Evolutionary conservation across 2,888 invertebrate species (phyloP), one percentile per base, ranked within the genome.

Genomic region (Tipula lateralis): DNA sequence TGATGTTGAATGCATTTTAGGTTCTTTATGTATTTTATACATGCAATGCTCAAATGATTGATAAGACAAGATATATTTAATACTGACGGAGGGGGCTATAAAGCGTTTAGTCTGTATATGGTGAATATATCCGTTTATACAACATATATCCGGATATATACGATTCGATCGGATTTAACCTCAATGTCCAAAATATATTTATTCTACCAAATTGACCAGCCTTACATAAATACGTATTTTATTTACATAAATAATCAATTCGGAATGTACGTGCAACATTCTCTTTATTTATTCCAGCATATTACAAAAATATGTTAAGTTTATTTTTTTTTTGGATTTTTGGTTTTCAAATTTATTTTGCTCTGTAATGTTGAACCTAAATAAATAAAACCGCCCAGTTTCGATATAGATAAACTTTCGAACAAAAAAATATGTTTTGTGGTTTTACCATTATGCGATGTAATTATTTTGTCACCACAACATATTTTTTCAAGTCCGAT

Each of bases 1-100:
- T 66, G 66, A 66, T 66, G 66, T 66, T 66, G 66, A 66, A 66
- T 66, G 66, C 66, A 66, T 24, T 66, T 66, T 66, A 44, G 44
- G 44, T 66, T 66, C 24, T 66, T n/a, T n/a, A n/a, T 66, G 24
- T 24, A 24, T 24, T 24, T 66, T 66, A 66, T n/a, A n/a, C n/a
- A 66, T 66, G 24, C 24, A 66, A 24, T 66, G 66, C 6, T 66
- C 19, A 66, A 19, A 66, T 24, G 66, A 66, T 66, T 66, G 66
- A 66, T 66, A 66, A 66, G 66, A 24, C 24, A 24, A 66, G 66
- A 16, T 24, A 7, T 19, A 66, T 66, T 24, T 16, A 19, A 19
- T 7, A 13, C 13, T 44, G 44, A 44, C 44, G 44, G 44, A 44
- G 44, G 44, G 2, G 24, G 66, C 24, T 24, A 66, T 66, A 66